phyloP scores from a whole-genome alignment of 2,113 vertebrate species.

The Carassius gibelio region DNA sequence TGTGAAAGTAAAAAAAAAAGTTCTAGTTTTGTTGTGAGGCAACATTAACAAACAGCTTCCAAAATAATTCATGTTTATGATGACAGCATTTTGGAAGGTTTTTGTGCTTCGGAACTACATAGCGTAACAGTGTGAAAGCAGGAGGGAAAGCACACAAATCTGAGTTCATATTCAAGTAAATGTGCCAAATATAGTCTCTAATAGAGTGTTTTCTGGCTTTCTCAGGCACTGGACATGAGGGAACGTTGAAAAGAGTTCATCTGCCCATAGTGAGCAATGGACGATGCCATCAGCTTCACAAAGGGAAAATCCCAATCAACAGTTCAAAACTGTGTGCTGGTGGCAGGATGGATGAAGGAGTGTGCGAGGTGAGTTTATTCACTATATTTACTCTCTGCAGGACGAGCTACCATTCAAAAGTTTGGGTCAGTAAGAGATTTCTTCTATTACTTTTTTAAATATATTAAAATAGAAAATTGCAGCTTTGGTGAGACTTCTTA shows the following conservation, averaged over 20 bases:
- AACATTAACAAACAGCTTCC: background rate
- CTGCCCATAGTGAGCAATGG: slow-evolving; percentile 86
- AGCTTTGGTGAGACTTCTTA: too few relatives aligned
- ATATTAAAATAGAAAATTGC: background rate
- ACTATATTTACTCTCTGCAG: background rate
- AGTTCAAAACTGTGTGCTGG: slow-evolving; percentile 93
- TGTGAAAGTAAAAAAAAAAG: background rate
- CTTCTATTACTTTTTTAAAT: background rate
- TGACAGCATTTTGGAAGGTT: slow-evolving; percentile 12
- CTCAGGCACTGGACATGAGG: slow-evolving; percentile 86
- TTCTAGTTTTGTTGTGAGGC: background rate
- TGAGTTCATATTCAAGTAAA: background rate
- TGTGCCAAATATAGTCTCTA: background rate
- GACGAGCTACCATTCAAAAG: background rate
- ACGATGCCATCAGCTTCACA: slow-evolving; percentile 86
- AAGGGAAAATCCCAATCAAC: slow-evolving; percentile 86
- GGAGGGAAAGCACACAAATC: background rate
- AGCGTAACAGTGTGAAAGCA: background rate
- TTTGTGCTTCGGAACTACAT: slow-evolving; percentile 6
- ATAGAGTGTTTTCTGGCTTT: slow-evolving; percentile 1
- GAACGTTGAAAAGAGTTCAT: slow-evolving; percentile 83
- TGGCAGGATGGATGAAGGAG: slow-evolving; percentile 86
- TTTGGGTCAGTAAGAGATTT: background rate
- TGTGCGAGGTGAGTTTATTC: slow-evolving; percentile 88
- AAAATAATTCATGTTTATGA: background rate